Base-by-base conservation (phyloP, 2,797 vertebrate species). In the Amazonetta brasiliensis region DNA sequence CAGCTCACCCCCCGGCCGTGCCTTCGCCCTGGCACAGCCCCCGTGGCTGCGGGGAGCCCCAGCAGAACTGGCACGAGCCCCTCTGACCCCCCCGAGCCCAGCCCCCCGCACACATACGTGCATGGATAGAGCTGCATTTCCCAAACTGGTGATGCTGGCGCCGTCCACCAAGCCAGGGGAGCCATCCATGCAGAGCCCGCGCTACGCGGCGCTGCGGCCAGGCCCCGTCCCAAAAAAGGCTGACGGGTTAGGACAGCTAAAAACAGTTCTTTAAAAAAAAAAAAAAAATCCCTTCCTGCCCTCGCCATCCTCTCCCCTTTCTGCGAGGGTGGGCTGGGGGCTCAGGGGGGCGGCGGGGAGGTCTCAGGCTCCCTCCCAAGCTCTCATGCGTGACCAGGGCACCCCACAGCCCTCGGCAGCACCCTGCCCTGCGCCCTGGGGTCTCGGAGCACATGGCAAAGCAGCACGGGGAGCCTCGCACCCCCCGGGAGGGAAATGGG, bases 121-220 rank as follows among this genome's bases (percentile, higher is more conserved):
- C 60, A 35, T 3, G 17, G 58, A 14, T 9, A 39, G 67, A 77
- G 58, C 11, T 16, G 11, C 21, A 1, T 39, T 54, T 23, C 84
- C 11, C 48, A 88, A 87, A 64, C 21, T 21, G 94, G 80, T 84
- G 39, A 9, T n/a, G 85, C 33, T 83, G 83, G 17, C 80, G 74
- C 56, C 66, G 89, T 43, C 92, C 78, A 25, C 72, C 95, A n/a
- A 97, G 97, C 94, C 96, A 83, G 88, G 95, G 87, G 84, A 91
- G 87, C 54, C 48, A 90, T 93, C 96, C 97, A 97, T 97, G 97
- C 97, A 97, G 80, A 97, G 95, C 95, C 75, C 41, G 94, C 44
- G n/a, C 87, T 85, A 74, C 39, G 68, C 35, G 91, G 86, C 87
- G n/a, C 84, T 0, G 60, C 4, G 12, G 62, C 92, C 94, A 84